These are phyloP conservation scores for Nephrotoma appendiculata DNA, from an alignment of 2,888 invertebrate species.

Conservation along the genomic window DNA sequence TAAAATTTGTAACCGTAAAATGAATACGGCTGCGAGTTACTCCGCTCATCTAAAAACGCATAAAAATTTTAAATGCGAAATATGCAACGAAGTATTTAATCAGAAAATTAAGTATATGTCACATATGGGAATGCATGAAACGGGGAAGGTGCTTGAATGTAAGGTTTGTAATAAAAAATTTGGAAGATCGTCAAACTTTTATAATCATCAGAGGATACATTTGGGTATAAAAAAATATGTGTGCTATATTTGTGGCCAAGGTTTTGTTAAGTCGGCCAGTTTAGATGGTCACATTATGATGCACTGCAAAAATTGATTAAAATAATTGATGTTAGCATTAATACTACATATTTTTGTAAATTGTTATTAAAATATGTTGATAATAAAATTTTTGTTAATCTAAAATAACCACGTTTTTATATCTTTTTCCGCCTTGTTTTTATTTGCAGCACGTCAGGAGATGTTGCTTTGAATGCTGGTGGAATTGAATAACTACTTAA, in stretches of 20 bases:
- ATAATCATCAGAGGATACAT: conserved; percentile 10
- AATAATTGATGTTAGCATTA: too few relatives aligned
- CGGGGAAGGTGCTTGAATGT: conserved; percentile 8
- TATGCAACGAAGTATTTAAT: conserved; percentile 9
- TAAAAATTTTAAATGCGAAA: conserved; percentile 15
- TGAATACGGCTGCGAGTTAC: conserved; percentile 30
- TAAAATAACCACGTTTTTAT: too few relatives aligned
- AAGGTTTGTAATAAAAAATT: conserved; percentile 8
- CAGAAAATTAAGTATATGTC: conserved; percentile 10
- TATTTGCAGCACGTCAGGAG: too few relatives aligned
- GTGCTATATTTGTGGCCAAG: conserved; percentile 9
- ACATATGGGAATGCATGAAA: conserved; percentile 10
- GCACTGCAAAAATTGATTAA: conserved; percentile 5
- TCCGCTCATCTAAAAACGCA: conserved; percentile 31
- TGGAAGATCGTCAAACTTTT: conserved; percentile 10
- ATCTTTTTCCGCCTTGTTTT: too few relatives aligned
- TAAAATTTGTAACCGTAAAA: conserved; percentile 28
- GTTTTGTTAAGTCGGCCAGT: conserved; percentile 8
- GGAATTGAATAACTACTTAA: too few relatives aligned
- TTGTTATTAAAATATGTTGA: too few relatives aligned
- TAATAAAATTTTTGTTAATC: too few relatives aligned
- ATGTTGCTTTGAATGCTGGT: too few relatives aligned
- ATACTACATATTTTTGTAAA: too few relatives aligned
- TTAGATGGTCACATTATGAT: conserved; percentile 9
- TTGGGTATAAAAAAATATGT: conserved; percentile 9